Base-by-base conservation (phyloP, 2,113 vertebrate genomes). In the Albula goreensis region DNA sequence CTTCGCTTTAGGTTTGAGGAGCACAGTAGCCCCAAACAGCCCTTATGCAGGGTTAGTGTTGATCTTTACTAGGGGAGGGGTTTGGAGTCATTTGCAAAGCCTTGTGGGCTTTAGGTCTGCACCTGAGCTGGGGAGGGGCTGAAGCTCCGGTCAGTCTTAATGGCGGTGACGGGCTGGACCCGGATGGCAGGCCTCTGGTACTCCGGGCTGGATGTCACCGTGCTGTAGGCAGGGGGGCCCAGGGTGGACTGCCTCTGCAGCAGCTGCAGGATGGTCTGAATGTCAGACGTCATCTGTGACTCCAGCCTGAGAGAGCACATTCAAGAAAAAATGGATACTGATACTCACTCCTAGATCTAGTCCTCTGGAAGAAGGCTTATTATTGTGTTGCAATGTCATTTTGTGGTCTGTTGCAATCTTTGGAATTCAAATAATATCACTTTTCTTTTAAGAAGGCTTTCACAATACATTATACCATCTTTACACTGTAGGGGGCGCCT, bases 221-320 rank as follows among this genome's bases (percentile, higher is more conserved):
- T 95, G 88, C 97, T 99, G 52, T 99, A 99, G 86, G 97, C 97
- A 3, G 98, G 98, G 0, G 98, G 98, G 0, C 97, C 97, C 4
- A 95, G 91, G 0, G 95, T 60, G 2, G 94, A 93, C 89, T 98
- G 98, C 89, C 96, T 97, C 92, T 99, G 98, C 81, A 99, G 96
- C 77, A 99, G 94, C 91, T 98, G 97, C 90, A 99, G 94, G 92
- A 99, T 98, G 90, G 96, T 95, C 93, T 99, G 98, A 90, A 99
- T 98, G 78, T 99, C 98, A 41, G 97, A 89, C 0, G 98, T 98
- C 98, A 99, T 98, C 93, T 99, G 98, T 86, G 96, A 97, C 94
- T 99, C 98, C 88, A 99, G 95, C 92, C 98, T 99, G 88, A 31
- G 31, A 74, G 60, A 49, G 2, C 31, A 78, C 4, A 41, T 41